These are phyloP conservation scores for Trachelus stipa DNA, from an alignment of 2,888 invertebrate genomes.

Conservation along the genomic window DNA sequence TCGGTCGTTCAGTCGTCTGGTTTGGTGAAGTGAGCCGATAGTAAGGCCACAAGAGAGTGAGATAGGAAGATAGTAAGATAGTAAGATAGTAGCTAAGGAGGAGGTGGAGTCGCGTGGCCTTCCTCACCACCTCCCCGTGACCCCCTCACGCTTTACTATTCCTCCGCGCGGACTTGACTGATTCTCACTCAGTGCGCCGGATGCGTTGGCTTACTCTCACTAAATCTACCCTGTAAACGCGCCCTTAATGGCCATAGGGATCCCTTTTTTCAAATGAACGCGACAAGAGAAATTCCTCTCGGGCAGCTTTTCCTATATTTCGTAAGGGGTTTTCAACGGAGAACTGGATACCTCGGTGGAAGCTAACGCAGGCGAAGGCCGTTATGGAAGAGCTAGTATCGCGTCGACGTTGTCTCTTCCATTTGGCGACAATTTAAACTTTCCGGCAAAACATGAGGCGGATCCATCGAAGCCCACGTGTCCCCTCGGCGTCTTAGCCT, in stretches of 20 bases:
- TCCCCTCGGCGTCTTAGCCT: slow-evolving; percentile 11
- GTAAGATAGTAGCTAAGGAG: background rate
- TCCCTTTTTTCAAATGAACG: slow-evolving; percentile 3
- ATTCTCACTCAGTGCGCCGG: slow-evolving; percentile 27
- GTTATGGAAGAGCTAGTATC: background rate
- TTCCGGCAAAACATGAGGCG: slow-evolving; percentile 42
- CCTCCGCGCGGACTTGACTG: slow-evolving; percentile 17
- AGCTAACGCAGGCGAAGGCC: background rate
- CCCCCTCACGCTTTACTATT: slow-evolving; percentile 7
- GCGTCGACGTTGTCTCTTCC: slow-evolving; percentile 11
- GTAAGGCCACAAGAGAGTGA: background rate
- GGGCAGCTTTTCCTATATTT: background rate
- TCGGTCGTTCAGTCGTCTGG: background rate
- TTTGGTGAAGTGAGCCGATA: background rate
- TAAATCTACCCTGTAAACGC: slow-evolving; percentile 34
- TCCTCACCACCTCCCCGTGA: background rate
- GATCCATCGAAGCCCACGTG: slow-evolving; percentile 2
- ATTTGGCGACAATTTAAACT: slow-evolving; percentile 44
- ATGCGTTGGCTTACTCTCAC: slow-evolving; percentile 29
- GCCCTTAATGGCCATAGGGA: slow-evolving; percentile 29
- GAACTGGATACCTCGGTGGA: background rate
- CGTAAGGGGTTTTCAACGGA: background rate
- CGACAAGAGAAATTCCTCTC: background rate
- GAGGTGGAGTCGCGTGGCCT: slow-evolving; percentile 2
- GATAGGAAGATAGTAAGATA: background rate